Evolutionary conservation across 2,113 vertebrate genomes (phyloP), one percentile per base, ranked within the genome.

Genomic region (Corythoichthys haematopterus): DNA sequence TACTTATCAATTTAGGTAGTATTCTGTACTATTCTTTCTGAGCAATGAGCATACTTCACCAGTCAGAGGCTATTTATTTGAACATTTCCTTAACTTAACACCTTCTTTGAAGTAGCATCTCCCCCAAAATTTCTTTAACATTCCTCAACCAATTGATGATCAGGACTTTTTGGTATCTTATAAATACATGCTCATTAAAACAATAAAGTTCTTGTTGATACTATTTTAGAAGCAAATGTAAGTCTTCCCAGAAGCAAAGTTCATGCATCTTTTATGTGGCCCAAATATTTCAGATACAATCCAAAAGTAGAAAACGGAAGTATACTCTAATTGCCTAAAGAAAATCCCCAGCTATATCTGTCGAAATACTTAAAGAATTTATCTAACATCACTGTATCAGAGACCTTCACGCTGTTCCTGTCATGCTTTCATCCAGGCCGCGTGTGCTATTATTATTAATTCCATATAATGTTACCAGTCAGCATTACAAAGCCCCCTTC

Each of bases 211-310:
- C 13, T 36, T 36, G 12, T 48, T 67, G 64, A 56, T 65, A 61
- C 66, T 72, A 64, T 67, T 66, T 64, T 61, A 69, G 40, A 75
- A 35, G 16, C 50, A 78, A 57, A 20, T 65, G 57, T n/a, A 43
- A 63, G 6, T 74, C 46, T 75, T 70, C 33, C 58, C 56, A 36
- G 60, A 61, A 20, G 65, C 43, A 45, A 38, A 20, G 74, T 68
- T 68, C 64, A 80, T 86, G 56, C n/a, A 81, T 85, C 77, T 75
- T 87, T 82, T 53, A 88, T 80, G 70, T 9, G 8, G 56, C 68
- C 68, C 11, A 72, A 67, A 82, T 78, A 70, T 72, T 77, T 66
- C 36, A 33, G n/a, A 78, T 50, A 65, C 37, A 73, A 81, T 66
- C 73, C 56, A 63, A 77, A 66, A 78, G 60, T 0, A 0, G 56